phyloP scores from a whole-genome alignment of 2,888 invertebrate species.

The Cheilosia vulpina region DNA sequence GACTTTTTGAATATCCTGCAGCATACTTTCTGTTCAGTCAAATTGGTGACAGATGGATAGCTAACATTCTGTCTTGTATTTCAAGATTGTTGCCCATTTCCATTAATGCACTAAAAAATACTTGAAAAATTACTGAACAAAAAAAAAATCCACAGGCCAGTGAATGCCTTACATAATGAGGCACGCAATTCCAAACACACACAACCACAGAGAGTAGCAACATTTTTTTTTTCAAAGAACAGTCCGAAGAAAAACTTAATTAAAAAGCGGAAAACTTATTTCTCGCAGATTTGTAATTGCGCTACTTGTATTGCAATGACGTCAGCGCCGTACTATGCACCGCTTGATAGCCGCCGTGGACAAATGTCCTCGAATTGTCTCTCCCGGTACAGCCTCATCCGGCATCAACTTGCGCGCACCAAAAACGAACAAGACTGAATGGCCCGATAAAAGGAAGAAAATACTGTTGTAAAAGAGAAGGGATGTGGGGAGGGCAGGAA shows the following conservation, averaged over 20 bases:
- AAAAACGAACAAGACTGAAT: conserved; percentile 17
- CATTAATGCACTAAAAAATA: no score
- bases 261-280: conserved; percentile 63
- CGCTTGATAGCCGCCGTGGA: conserved; percentile 26
- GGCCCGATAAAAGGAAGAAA: conserved; percentile 32
- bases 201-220: neutral
- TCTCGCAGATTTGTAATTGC: conserved; percentile 59
- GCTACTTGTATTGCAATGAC: conserved; percentile 43
- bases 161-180: conserved; percentile 29
- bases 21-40: no score
- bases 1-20: neutral
- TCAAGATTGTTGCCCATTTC: no score
- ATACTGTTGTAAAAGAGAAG: conserved; percentile 25
- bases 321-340: conserved; percentile 13
- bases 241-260: conserved; percentile 45
- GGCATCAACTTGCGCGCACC: conserved; percentile 2
- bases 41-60: no score
- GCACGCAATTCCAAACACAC: neutral
- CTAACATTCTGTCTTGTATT: no score
- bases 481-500: neutral
- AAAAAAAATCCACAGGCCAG: neutral
- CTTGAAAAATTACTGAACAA: neutral
- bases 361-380: conserved; percentile 49
- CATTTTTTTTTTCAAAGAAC: neutral
- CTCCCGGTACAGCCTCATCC: conserved; percentile 19